Conservation (phyloP, 2,888 invertebrate species). For the Hyles lineata region DNA sequence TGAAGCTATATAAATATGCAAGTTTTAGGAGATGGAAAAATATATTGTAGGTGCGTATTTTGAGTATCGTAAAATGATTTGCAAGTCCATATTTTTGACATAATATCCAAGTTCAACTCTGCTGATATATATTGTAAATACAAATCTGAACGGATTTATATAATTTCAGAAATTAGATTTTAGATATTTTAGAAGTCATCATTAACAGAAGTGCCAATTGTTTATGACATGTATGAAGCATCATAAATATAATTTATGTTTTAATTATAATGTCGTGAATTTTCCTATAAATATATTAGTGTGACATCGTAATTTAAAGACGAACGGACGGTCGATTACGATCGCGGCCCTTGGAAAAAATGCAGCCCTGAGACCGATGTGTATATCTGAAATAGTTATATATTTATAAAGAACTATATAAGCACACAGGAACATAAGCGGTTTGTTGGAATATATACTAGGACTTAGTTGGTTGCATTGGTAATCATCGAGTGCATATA, state of each 20-base stretch:
- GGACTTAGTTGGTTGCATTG: not conserved
- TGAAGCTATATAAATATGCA: not conserved
- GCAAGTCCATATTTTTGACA: no score
- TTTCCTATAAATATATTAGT: constrained; percentile 49
- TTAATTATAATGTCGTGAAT: constrained; percentile 43
- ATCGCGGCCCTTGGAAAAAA: constrained; percentile 45
- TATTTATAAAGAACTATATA: not conserved
- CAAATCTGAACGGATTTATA: no score
- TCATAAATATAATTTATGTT: not conserved
- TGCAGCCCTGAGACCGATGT: constrained; percentile 45
- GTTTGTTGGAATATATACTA: no score
- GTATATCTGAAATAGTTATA: constrained; percentile 47
- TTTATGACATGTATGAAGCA: not conserved
- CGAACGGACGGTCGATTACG: constrained; percentile 52
- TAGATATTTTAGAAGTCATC: no score
- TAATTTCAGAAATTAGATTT: no score
- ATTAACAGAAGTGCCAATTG: not conserved
- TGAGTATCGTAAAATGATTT: not conserved
- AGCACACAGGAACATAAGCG: not conserved
- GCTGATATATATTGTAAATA: no score
- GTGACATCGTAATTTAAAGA: constrained; percentile 48
- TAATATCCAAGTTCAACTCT: no score
- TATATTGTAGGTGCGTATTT: not conserved
- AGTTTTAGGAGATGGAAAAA: not conserved
- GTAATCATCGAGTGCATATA: not conserved